A percentile compares a stretch with the other conserved stretches of the same genome.
Evolutionary conservation across 2,113 vertebrate species (phyloP).

Genomic region (Bambusicola thoracicus): DNA sequence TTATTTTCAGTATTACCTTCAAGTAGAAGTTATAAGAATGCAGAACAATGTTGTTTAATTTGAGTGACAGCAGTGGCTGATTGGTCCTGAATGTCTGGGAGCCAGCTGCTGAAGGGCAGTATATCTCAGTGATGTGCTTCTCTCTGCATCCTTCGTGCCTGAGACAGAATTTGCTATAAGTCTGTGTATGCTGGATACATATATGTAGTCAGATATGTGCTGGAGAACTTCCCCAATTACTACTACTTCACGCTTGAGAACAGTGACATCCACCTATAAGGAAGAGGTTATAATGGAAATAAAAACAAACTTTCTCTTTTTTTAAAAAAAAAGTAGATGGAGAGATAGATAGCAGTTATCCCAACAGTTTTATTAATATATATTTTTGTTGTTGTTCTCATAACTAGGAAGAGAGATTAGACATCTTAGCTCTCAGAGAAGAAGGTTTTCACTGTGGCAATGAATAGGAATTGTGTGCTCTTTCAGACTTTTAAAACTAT

Average conservation of each 20-base stretch:
- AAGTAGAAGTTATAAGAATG: background rate
- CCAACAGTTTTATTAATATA: background rate
- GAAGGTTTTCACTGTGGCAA: background rate
- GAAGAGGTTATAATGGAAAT: constrained; percentile 11
- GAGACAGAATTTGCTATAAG: background rate
- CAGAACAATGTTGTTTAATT: background rate
- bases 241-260: constrained; percentile 9
- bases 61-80: background rate
- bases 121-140: background rate
- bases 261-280: constrained; percentile 11
- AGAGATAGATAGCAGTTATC: too few relatives aligned
- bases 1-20: background rate
- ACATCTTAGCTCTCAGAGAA: background rate
- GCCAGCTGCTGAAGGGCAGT: background rate
- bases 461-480: constrained; percentile 22
- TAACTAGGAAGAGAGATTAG: background rate
- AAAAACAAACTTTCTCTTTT: fast-evolving
- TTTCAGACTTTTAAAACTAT: constrained; percentile 55
- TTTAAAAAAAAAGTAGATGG: background rate
- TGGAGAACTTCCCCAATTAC: background rate
- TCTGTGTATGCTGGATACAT: background rate
- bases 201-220: background rate
- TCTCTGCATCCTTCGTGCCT: background rate
- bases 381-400: background rate
- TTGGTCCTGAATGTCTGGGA: background rate